Conservation (phyloP, 2,888 invertebrate species). For the Euplagia quadripunctaria region DNA sequence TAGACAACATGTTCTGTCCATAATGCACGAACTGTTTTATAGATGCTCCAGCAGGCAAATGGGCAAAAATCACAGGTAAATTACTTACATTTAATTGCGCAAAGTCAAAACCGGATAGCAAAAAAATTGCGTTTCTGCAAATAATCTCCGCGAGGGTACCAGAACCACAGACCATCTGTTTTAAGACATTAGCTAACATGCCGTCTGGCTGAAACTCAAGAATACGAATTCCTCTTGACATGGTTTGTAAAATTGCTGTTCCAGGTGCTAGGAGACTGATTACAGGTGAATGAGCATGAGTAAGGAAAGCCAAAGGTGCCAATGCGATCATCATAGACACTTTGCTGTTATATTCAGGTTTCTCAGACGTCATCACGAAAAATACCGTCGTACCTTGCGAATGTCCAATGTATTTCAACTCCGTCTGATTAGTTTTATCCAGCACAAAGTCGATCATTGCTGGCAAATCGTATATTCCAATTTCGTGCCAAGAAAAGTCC, state of each 20-base stretch:
- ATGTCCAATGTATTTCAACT: constrained; percentile 91
- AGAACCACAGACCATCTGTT: constrained; percentile 9
- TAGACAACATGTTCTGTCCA: constrained; percentile 77
- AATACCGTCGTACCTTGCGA: constrained; percentile 89
- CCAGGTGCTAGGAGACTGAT: background rate
- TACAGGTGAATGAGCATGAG: background rate
- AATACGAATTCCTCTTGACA: background rate
- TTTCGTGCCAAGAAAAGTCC: constrained; percentile 94
- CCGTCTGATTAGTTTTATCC: constrained; percentile 76
- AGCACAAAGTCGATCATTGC: constrained; percentile 92
- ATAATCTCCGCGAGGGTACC: background rate
- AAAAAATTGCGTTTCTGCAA: constrained; percentile 63
- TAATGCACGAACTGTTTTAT: constrained; percentile 85
- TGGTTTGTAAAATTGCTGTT: background rate
- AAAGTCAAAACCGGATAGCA: constrained; percentile 87
- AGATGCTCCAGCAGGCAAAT: constrained; percentile 86
- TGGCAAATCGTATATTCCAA: constrained; percentile 92
- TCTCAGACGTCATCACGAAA: constrained; percentile 85
- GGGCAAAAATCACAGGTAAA: constrained; percentile 84
- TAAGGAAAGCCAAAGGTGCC: constrained; percentile 87
- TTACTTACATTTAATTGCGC: constrained; percentile 87
- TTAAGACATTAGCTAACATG: background rate
- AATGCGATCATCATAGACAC: constrained; percentile 84
- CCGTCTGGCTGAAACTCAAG: constrained; percentile 2
- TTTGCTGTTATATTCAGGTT: constrained; percentile 86